Percentiles rank a stretch among this genome's conserved stretches.
Evolutionary conservation across 1,140 invertebrate genomes (phyloP).

Genomic region (Chelonus insularis): DNA sequence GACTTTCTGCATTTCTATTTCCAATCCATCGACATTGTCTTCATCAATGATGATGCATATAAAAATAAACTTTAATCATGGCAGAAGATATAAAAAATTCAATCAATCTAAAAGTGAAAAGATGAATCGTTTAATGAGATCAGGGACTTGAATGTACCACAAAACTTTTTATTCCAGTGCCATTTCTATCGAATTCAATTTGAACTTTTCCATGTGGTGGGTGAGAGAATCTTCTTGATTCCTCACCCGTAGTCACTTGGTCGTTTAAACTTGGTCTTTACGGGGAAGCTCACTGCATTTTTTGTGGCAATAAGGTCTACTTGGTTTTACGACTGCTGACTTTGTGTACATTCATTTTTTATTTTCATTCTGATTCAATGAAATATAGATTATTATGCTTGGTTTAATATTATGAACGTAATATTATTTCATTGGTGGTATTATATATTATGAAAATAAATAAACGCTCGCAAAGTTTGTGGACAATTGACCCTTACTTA

Average conservation of each 20-base stretch:
- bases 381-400: no score
- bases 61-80: not conserved
- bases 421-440: not conserved
- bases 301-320: no score
- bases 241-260: not conserved
- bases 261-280: not conserved
- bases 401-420: not conserved
- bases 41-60: no score
- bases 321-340: no score
- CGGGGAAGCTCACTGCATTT: not conserved
- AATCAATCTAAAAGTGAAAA: not conserved
- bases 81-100: not conserved
- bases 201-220: not conserved
- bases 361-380: no score
- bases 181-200: slow-evolving; percentile 8
- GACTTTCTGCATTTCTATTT: no score
- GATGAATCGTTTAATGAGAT: not conserved
- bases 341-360: no score
- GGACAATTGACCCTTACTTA: not conserved
- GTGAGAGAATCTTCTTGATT: not conserved
- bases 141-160: not conserved
- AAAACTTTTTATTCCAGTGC: not conserved
- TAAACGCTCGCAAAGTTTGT: not conserved
- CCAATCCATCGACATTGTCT: no score
- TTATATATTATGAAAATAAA: no score